Base-by-base conservation (phyloP, 2,888 invertebrate genomes). In the Chalcis sispes region DNA sequence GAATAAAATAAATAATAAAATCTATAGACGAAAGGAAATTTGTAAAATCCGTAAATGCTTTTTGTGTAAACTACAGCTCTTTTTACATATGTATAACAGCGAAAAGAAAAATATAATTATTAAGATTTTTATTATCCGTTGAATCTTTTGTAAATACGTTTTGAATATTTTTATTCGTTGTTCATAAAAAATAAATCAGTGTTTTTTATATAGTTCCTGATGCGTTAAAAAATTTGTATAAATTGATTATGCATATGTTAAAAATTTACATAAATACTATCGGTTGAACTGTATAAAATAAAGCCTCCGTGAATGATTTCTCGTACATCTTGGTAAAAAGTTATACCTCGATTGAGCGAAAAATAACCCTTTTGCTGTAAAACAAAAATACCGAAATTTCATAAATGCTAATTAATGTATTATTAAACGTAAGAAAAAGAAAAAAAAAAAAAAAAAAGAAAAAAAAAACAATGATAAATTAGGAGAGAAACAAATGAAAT, bases 91-190 rank as follows among this genome's bases (percentile, higher is more conserved):
- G 46, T 25, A 32, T 32, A 8, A n/a, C n/a, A n/a, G n/a, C 1
- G 18, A 29, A 25, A 1, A 25, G 36, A 29, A 32, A 56, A 56
- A 42, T 42, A 5, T 42, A 20, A 8, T 18, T 18, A 32, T 36
- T 2, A 56, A 56, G 5, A 56, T 52, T 42, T 66, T 56, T 52
- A 67, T 36, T 40, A 27, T 13, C 23, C 27, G 32, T 54, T 29
- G 32, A 1, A 52, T 50, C 8, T 40, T 27, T 8, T 40, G 40
- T 66, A 54, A 18, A 40, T 25, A 25, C n/a, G 15, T 15, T 54
- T 32, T 54, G 42, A 46, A 36, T 29, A 25, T 46, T 10, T 27
- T 46, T 18, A 27, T 66, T n/a, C 46, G 5, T 54, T 66, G 15
- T 2, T n/a, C 13, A 20, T 36, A 1, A 13, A 8, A 25, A 23